These are phyloP conservation scores for Haplochromis vanheusdeni DNA, from an alignment of 2,113 vertebrate species.

Conservation along the genomic window DNA sequence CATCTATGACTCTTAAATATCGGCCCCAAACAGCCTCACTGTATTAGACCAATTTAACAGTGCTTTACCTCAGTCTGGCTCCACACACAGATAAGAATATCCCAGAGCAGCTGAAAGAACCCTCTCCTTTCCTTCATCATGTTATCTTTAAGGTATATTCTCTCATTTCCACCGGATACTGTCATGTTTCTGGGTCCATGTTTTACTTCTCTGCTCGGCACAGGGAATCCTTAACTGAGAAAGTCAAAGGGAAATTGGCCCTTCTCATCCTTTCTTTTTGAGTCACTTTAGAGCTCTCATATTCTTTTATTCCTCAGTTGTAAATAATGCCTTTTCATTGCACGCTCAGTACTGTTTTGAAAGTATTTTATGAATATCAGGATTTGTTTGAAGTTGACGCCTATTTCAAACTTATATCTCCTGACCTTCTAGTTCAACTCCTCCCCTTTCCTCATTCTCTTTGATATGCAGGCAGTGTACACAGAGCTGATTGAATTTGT, in stretches of 20 bases:
- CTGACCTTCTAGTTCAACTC: slow-evolving; percentile 13
- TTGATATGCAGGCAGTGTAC: slow-evolving; percentile 33
- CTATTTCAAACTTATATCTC: slow-evolving; percentile 45
- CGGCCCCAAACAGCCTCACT: background rate
- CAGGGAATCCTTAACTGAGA: background rate
- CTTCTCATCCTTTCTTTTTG: background rate
- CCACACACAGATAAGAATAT: slow-evolving; percentile 28
- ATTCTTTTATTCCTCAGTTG: slow-evolving; percentile 24
- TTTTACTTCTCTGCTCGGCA: slow-evolving; percentile 40
- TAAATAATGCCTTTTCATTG: slow-evolving; percentile 72
- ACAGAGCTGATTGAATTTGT: slow-evolving; percentile 33
- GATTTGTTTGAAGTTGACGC: slow-evolving; percentile 48
- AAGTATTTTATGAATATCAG: slow-evolving; percentile 55
- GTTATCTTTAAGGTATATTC: slow-evolving; percentile 44
- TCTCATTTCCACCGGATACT: slow-evolving; percentile 36
- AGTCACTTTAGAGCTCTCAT: background rate
- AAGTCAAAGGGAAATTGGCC: slow-evolving; percentile 24
- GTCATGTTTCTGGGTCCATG: slow-evolving; percentile 35
- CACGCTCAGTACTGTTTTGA: slow-evolving; percentile 24
- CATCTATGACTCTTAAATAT: background rate
- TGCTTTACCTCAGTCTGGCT: slow-evolving; percentile 4
- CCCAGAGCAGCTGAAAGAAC: slow-evolving; percentile 8
- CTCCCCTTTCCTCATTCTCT: slow-evolving; percentile 3
- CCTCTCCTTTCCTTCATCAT: slow-evolving; percentile 19
- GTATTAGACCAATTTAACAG: slow-evolving; percentile 17